These are phyloP conservation scores for Euleptes europaea DNA, from an alignment of 2,113 vertebrate species.

Conservation along the genomic window DNA sequence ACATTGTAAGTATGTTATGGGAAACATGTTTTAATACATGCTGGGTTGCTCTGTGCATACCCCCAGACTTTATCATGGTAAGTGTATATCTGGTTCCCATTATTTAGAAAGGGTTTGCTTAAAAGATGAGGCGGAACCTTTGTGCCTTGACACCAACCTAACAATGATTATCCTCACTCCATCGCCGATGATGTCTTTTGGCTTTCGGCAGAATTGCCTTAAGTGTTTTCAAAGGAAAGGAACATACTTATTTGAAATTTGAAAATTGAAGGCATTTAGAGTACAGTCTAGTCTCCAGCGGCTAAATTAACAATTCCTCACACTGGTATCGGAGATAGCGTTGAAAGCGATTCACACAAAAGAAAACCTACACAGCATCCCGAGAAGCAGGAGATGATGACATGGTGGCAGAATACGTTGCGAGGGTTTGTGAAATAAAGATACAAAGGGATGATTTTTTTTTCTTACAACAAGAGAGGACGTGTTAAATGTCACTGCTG, in stretches of 20 bases:
- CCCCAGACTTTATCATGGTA: not conserved
- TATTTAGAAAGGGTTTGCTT: not conserved
- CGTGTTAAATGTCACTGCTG: rapidly evolving
- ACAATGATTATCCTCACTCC: not conserved
- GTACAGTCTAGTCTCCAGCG: slow-evolving; percentile 31
- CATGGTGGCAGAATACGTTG: not conserved
- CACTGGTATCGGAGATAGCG: slow-evolving; percentile 18
- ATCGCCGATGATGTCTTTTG: slow-evolving; percentile 27
- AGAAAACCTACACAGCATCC: slow-evolving; percentile 9
- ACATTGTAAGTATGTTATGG: not conserved
- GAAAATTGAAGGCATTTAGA: slow-evolving; percentile 30
- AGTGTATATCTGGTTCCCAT: not conserved
- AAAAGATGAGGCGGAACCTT: not conserved
- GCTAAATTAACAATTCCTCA: slow-evolving; percentile 10
- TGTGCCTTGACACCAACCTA: not conserved
- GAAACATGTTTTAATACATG: not conserved
- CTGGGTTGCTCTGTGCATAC: not conserved
- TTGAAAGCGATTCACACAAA: slow-evolving; percentile 15
- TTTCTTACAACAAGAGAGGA: slow-evolving; percentile 5
- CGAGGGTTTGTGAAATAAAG: slow-evolving; percentile 12
- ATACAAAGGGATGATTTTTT: not conserved
- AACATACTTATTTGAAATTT: slow-evolving; percentile 41
- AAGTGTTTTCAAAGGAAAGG: slow-evolving; percentile 41
- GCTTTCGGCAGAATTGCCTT: slow-evolving; percentile 38
- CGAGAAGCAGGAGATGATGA: not conserved